Evolutionary conservation across 2,113 vertebrate species (phyloP), one percentile per base, ranked within the genome.

Genomic region (Cynocephalus volans): DNA sequence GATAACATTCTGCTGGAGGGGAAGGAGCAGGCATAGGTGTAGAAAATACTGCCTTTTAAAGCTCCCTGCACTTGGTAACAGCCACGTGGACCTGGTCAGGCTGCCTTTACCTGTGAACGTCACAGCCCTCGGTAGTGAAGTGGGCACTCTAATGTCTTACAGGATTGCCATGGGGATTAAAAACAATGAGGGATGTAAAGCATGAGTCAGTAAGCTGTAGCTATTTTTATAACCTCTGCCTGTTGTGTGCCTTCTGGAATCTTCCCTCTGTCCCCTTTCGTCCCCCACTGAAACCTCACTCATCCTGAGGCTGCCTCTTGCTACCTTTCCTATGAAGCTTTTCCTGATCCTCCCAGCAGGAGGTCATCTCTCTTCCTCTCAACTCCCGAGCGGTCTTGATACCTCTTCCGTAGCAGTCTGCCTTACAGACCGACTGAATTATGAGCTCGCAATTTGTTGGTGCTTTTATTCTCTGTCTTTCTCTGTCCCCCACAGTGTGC

Each of bases 171-270:
- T 45, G 31, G 76, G 7, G 28, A 54, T 90, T 76, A 69, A 79
- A 83, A 82, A 54, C 18, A 11, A 80, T 62, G 50, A 26, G 79
- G 77, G 65, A 52, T 65, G 8, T 36, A 41, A 64, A 92, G 19
- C 50, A 33, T 41, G 83, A 83, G 73, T 81, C 70, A 8, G 17
- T 89, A 85, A 64, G 36, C 60, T 81, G 72, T 72, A 33, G 90
- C 65, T 76, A 11, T 80, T 96, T 91, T 76, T 87, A 79, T 84
- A 60, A 58, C 8, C 52, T 81, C 28, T 85, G 70, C 64, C 67
- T 33, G 10, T 93, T 69, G 62, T 70, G 11, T 79, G 33, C 70
- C 31, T 96, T 81, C 91, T 94, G 81, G 88, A 93, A 88, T 69
- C 60, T 54, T 90, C 67, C 48, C 12, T 52, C 48, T 33, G 41